Evolutionary conservation across 1,140 invertebrate genomes (phyloP), one percentile per base, ranked within the genome.

Genomic region (Elysia chlorotica): DNA sequence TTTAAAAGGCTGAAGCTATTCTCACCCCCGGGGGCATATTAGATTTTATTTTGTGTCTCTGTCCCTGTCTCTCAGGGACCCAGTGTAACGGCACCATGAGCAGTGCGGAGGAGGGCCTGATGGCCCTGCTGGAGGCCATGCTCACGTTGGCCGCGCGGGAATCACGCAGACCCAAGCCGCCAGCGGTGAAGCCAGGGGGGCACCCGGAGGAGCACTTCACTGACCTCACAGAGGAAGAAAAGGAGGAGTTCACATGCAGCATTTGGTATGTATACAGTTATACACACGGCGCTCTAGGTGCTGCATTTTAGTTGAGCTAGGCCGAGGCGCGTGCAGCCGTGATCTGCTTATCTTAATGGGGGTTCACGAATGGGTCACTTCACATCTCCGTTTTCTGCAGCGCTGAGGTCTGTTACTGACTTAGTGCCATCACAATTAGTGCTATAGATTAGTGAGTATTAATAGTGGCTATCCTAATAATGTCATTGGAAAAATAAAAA

Each of bases 231-330:
- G 81, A 82, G 25, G 81, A 81, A 19, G 80, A 85, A 57, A 80
- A 73, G 65, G 84, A 84, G 17, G 77, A 79, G 30, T 79, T 82
- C 61, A 79, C 83, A 65, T 85, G 84, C 62, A 78, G 74, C 21
- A 84, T 85, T 21, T 85, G 84, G 83, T 84, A 76, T 70, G 77
- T 78, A n/a, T n/a, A n/a, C n/a, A n/a, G n/a, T n/a, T n/a, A n/a
- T n/a, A n/a, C n/a, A n/a, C n/a, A n/a, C n/a, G n/a, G n/a, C n/a
- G n/a, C n/a, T n/a, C n/a, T n/a, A n/a, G n/a, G n/a, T n/a, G n/a
- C n/a, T n/a, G n/a, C n/a, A n/a, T n/a, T n/a, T n/a, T n/a, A n/a
- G n/a, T n/a, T n/a, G n/a, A n/a, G n/a, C n/a, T n/a, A n/a, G n/a
- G n/a, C n/a, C n/a, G n/a, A n/a, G n/a, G n/a, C n/a, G n/a, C n/a